Base-by-base conservation (phyloP, 2,888 invertebrate species). In the Scaptomyza reducta region DNA sequence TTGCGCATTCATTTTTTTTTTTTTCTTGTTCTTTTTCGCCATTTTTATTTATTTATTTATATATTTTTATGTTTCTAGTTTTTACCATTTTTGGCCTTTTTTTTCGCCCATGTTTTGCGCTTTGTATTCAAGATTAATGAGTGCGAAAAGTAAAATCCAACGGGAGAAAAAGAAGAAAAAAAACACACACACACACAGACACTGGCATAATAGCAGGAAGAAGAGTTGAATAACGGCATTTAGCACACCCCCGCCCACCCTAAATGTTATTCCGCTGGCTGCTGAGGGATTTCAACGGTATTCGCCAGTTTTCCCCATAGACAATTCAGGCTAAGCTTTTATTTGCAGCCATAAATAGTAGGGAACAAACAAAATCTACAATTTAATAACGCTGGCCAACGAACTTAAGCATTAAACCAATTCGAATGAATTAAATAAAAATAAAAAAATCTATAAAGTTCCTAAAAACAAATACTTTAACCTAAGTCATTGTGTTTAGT, bases 91-190 rank as follows among this genome's bases (percentile, higher is more conserved):
- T 35, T n/a, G 5, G 33, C 14, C n/a, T 46, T 45, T 59, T n/a
- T 33, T 22, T 22, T 22, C 22, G 2, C 22, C 14, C 10, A 67
- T 73, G 46, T 64, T 55, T 29, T 56, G 64, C 76, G 71, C 71
- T 74, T 74, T 74, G 76, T 74, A 54, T 63, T 67, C 67, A 74
- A 74, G 74, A 74, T 74, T 74, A 74, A 74, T 75, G 74, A 74
- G 71, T 62, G 62, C 62, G 56, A 59, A 70, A 62, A 62, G 54
- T 41, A 64, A 59, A 54, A 57, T 62, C 62, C 62, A 9, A 50
- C n/a, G 40, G 3, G 22, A 56, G 29, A 27, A 27, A 31, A 3
- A 3, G 3, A 11, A 33, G 14, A 14, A 38, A 41, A 14, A 54
- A 0, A 50, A 13, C n/a, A n/a, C n/a, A n/a, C n/a, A n/a, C n/a